A percentile compares a stretch with the other conserved stretches of the same genome.
Evolutionary conservation across 2,113 vertebrate genomes (phyloP).

Genomic region (Dendropsophus ebraccatus): DNA sequence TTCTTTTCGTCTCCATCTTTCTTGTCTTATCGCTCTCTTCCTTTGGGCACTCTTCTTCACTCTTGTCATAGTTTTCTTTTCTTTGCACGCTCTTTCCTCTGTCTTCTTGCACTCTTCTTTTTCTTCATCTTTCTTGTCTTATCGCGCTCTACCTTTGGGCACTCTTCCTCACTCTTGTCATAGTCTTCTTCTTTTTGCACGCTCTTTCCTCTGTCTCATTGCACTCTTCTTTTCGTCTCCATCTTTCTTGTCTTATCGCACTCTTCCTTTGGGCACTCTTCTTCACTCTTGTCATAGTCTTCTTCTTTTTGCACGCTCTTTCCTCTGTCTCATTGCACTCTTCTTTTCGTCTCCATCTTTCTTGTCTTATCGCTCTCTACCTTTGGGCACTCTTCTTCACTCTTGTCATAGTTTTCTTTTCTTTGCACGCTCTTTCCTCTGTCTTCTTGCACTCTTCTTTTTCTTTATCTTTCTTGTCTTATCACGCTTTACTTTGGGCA

Average conservation of each 20-base stretch:
- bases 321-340: not conserved
- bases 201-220: not conserved
- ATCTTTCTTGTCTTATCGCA: not conserved
- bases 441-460: not conserved
- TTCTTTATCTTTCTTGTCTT: not conserved
- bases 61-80: not conserved
- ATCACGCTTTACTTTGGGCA: not conserved
- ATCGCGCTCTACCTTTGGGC: too few relatives aligned
- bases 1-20: not conserved
- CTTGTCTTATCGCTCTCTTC: not conserved
- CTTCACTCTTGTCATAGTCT: too few relatives aligned
- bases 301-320: too few relatives aligned
- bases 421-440: not conserved
- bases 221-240: not conserved
- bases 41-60: not conserved
- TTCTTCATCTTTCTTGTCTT: not conserved
- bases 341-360: too few relatives aligned
- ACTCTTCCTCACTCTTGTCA: not conserved
- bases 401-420: not conserved
- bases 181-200: not conserved
- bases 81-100: not conserved
- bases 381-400: not conserved
- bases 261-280: not conserved
- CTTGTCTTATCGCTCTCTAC: too few relatives aligned
- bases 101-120: too few relatives aligned